phyloP scores from a whole-genome alignment of 2,113 vertebrate genomes.

The Poeciliopsis turrubarensis region DNA sequence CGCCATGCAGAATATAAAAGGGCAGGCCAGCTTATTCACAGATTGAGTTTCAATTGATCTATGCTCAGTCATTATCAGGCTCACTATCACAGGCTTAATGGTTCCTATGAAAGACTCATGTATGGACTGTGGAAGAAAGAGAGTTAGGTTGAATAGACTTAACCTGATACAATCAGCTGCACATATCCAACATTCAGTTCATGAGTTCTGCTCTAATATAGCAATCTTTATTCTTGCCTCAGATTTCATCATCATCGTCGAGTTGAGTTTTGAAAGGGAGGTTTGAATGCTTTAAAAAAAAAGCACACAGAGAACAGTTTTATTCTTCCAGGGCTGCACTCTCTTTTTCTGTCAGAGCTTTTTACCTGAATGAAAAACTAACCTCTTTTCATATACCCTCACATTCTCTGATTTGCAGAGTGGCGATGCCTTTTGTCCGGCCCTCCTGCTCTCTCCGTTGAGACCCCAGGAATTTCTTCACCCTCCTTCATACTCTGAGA shows the following conservation, averaged over 20 bases:
- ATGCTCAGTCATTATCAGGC: constrained; percentile 38
- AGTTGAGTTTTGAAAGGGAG: constrained; percentile 40
- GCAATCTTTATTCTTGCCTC: constrained; percentile 41
- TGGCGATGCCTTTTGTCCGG: constrained; percentile 68
- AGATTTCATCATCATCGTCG: constrained; percentile 56
- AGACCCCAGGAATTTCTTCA: constrained; percentile 63
- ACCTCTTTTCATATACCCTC: constrained; percentile 52
- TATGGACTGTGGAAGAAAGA: constrained; percentile 29
- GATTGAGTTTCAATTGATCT: constrained; percentile 73
- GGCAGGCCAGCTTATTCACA: constrained; percentile 39
- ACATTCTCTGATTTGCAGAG: constrained; percentile 62
- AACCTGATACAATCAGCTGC: constrained; percentile 43
- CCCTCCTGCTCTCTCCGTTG: constrained; percentile 68
- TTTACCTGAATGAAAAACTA: constrained; percentile 68
- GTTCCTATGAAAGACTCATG: constrained; percentile 51
- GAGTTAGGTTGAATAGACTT: constrained; percentile 49
- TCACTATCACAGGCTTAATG: constrained; percentile 50
- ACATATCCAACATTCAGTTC: constrained; percentile 43
- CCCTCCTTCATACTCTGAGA: constrained; percentile 64
- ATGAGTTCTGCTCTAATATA: constrained; percentile 49
- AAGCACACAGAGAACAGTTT: constrained; percentile 42
- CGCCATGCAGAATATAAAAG: constrained; percentile 14
- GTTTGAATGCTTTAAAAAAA: constrained; percentile 33
- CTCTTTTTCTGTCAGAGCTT: constrained; percentile 41
- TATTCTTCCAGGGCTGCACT: constrained; percentile 37